These are phyloP conservation scores for Drosophila atripex DNA, from an alignment of 2,888 invertebrate genomes.

Conservation along the genomic window DNA sequence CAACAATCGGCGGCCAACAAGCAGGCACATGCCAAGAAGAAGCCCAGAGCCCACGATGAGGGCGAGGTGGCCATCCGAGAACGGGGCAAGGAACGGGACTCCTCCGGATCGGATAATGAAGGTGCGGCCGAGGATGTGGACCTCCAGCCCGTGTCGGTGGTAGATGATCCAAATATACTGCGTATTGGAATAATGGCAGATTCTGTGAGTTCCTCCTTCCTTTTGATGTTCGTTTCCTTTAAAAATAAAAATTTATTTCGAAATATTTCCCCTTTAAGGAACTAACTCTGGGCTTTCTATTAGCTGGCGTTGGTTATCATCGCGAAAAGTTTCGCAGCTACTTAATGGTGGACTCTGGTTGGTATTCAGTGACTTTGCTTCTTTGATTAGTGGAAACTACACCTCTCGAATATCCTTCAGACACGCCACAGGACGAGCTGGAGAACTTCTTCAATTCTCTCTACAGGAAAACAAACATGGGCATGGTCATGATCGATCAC, in stretches of 20 bases:
- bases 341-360: constrained; percentile 52
- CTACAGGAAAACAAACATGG: constrained; percentile 45
- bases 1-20: not conserved
- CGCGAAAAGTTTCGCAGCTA: constrained; percentile 50
- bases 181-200: constrained; percentile 57
- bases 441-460: constrained; percentile 46
- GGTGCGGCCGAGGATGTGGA: not conserved
- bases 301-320: constrained; percentile 61
- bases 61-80: not conserved
- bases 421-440: constrained; percentile 33
- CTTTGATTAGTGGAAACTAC: too few relatives aligned
- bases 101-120: constrained; percentile 5
- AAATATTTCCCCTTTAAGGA: too few relatives aligned
- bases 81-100: not conserved
- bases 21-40: not conserved
- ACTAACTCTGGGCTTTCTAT: constrained; percentile 54
- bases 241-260: too few relatives aligned
- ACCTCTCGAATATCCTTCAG: constrained; percentile 17
- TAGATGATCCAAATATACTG: constrained; percentile 37
- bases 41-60: not conserved
- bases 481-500: constrained; percentile 58
- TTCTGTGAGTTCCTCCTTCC: constrained; percentile 30
- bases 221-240: too few relatives aligned
- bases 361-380: not conserved
- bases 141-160: not conserved